Evolutionary conservation across 2,888 invertebrate species (phyloP).

Genomic region (Actias luna): DNA sequence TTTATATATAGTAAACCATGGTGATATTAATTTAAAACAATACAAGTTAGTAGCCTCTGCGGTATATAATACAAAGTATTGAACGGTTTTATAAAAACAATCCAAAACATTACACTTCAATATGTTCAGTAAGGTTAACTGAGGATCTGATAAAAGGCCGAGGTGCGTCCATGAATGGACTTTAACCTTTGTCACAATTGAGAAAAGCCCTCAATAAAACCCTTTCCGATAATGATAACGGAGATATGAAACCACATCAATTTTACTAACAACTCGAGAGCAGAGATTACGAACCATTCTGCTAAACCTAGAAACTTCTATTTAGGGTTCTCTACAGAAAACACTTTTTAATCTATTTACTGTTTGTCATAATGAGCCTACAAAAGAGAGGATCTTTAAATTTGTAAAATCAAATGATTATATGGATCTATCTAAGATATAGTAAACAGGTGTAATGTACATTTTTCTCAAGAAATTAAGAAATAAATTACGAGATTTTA

Average conservation of each 20-base stretch:
- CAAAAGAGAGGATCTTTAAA: too few species aligned
- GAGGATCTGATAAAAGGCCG: background rate
- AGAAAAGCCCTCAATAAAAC: slow-evolving; percentile 6
- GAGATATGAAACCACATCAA: slow-evolving; percentile 24
- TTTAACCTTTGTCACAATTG: slow-evolving; percentile 7
- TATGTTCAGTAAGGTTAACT: background rate
- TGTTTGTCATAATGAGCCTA: too few species aligned
- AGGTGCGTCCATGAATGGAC: background rate
- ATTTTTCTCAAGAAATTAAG: too few species aligned
- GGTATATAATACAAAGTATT: background rate
- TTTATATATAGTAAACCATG: too few species aligned
- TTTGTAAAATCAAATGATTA: too few species aligned
- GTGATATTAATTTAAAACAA: background rate
- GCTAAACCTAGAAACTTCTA: slow-evolving; percentile 18
- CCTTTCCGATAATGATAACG: slow-evolving; percentile 8
- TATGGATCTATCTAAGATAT: too few species aligned
- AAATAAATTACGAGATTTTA: too few species aligned
- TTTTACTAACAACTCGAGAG: slow-evolving; percentile 27
- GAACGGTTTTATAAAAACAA: background rate
- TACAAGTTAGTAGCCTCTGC: background rate
- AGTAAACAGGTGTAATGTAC: too few species aligned
- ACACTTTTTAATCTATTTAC: background rate
- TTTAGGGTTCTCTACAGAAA: slow-evolving; percentile 7
- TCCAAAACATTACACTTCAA: background rate
- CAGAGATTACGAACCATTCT: slow-evolving; percentile 8